Evolutionary conservation across 2,113 vertebrate species (phyloP).

Genomic region (Etheostoma cragini): DNA sequence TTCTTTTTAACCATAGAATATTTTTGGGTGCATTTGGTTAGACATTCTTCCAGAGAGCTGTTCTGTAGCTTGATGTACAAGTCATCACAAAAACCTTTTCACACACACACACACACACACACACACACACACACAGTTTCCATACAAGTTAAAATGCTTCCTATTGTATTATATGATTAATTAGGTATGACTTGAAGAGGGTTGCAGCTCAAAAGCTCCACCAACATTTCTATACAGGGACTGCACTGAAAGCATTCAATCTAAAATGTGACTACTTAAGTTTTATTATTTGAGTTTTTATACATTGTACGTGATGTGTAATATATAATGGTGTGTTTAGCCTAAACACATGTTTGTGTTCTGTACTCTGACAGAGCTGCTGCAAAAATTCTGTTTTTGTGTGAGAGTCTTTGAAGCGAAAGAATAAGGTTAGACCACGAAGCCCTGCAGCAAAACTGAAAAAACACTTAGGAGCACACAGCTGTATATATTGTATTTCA

Average conservation of each 20-base stretch:
- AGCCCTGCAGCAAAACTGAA: conserved; percentile 56
- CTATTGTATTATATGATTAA: conserved; percentile 5
- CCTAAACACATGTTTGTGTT: conserved; percentile 7
- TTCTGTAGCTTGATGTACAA: background rate
- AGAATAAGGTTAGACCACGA: conserved; percentile 72
- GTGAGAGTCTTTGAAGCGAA: conserved; percentile 66
- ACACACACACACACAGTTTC: background rate
- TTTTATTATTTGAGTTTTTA: background rate
- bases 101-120: background rate
- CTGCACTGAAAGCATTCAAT: conserved; percentile 47
- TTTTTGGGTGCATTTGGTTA: background rate
- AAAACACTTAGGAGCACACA: conserved; percentile 32
- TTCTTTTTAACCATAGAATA: background rate
- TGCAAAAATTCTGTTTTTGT: conserved; percentile 27
- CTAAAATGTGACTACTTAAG: background rate
- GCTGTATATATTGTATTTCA: conserved; percentile 50
- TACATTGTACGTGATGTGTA: background rate
- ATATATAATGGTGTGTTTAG: background rate
- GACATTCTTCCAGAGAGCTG: background rate
- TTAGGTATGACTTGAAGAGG: conserved; percentile 15
- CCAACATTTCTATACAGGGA: conserved; percentile 58
- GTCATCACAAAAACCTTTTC: background rate
- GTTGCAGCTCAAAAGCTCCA: conserved; percentile 76
- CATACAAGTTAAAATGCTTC: conserved; percentile 16
- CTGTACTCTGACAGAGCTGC: conserved; percentile 32